phyloP scores from a whole-genome alignment of 2,888 invertebrate species.

The Stenchaetothrips biformis region DNA sequence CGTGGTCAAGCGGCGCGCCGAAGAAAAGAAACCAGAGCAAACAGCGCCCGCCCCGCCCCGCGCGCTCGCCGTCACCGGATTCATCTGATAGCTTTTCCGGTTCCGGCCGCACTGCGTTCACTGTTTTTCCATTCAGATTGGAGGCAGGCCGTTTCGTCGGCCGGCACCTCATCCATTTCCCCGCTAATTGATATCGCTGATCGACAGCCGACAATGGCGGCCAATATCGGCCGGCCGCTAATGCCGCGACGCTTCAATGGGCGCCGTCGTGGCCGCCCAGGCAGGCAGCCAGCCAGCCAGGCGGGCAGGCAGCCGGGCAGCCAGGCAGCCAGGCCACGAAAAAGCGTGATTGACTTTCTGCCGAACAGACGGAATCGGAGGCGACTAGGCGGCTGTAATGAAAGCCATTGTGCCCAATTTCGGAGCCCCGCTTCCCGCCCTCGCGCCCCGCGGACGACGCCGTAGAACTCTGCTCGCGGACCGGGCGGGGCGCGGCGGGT shows the following conservation, averaged over 20 bases:
- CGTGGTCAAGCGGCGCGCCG: too few species aligned
- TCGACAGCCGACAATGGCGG: slow-evolving; percentile 15
- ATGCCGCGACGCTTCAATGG: too few species aligned
- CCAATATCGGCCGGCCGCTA: background rate
- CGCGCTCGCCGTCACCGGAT: background rate
- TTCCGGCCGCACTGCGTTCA: background rate
- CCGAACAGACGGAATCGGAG: background rate
- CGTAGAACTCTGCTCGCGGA: too few species aligned
- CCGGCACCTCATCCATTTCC: slow-evolving; percentile 10
- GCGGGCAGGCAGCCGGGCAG: background rate
- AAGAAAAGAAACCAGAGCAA: too few species aligned
- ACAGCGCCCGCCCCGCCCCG: background rate
- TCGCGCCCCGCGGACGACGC: too few species aligned
- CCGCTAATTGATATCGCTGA: slow-evolving; percentile 16
- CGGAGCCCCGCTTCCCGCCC: background rate
- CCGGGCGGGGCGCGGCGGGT: too few species aligned
- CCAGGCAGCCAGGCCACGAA: background rate
- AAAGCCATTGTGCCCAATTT: slow-evolving; percentile 24
- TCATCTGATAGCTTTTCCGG: slow-evolving; percentile 12
- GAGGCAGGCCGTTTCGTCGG: too few species aligned
- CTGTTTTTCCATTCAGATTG: too few species aligned
- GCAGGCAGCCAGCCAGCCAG: background rate
- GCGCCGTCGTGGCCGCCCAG: background rate
- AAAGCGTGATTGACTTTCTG: slow-evolving; percentile 14
- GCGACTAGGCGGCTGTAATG: background rate